Percentiles rank a stretch among this genome's conserved stretches.
phyloP scores from a whole-genome alignment of 2,888 invertebrate genomes.

The Phorcus lineatus region DNA sequence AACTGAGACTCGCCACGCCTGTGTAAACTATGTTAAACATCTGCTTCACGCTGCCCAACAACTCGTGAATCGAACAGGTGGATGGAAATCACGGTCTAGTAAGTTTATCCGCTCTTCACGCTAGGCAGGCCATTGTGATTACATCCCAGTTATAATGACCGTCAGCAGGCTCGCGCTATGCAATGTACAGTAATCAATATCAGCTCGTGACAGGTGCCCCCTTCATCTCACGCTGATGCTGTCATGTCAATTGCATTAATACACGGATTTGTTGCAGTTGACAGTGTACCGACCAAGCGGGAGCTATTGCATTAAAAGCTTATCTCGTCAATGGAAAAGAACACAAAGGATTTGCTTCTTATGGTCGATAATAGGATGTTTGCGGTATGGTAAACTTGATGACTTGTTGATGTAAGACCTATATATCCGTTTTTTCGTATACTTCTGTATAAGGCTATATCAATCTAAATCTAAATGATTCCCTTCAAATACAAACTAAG shows the following conservation, averaged over 20 bases:
- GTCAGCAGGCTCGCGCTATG: background rate
- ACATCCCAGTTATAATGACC: background rate
- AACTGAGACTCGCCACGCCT: too few relatives aligned
- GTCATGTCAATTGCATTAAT: slow-evolving; percentile 10
- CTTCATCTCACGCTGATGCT: background rate
- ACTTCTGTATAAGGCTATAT: too few relatives aligned
- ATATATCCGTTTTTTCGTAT: too few relatives aligned
- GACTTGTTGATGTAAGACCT: too few relatives aligned
- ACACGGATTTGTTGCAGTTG: background rate
- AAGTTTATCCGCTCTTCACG: background rate
- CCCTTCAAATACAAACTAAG: too few relatives aligned
- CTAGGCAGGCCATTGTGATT: background rate
- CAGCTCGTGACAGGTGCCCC: background rate
- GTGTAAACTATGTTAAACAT: background rate
- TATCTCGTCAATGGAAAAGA: too few relatives aligned
- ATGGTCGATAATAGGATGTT: too few relatives aligned
- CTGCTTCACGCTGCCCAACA: background rate
- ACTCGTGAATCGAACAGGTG: background rate
- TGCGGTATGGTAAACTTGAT: too few relatives aligned
- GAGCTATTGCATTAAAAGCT: background rate
- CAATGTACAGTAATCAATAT: slow-evolving; percentile 2
- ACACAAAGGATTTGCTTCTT: too few relatives aligned
- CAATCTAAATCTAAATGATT: too few relatives aligned
- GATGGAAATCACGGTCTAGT: background rate
- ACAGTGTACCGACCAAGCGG: background rate